Base-by-base conservation (phyloP, 2,113 vertebrate species). In the Xiphophorus maculatus region DNA sequence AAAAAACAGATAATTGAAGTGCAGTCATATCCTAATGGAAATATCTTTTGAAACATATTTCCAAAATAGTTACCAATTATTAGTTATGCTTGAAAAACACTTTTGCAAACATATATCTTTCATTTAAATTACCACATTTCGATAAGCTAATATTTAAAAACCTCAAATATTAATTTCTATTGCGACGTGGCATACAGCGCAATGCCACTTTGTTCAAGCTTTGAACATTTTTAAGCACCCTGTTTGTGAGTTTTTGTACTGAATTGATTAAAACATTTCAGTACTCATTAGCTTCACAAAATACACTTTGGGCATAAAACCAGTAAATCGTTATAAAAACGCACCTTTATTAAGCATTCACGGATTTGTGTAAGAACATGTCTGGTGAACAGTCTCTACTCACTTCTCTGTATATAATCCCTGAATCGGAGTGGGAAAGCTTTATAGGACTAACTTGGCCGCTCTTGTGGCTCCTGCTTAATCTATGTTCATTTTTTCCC, bases 401-500 rank as follows among this genome's bases (percentile, higher is more conserved):
- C 62, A 32, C 51, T 84, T 80, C 73, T 85, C 73, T 64, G 28
- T 62, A 40, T 73, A 73, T 86, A 91, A 91, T 89, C 88, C 85
- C 74, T 74, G 27, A 74, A 80, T 74, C 28, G 60, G 66, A 75
- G 69, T 62, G 65, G 78, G 75, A 80, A 69, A 86, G 88, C 89
- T 91, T 88, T 88, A 79, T 80, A 75, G 79, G 42, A 87, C 73
- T 73, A 71, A 91, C 82, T 88, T 80, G 75, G 71, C 79, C 64
- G 82, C 85, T 77, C 67, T 79, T 79, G 65, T 76, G 83, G 72
- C 87, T 89, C 79, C 83, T 72, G 58, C 62, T 87, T 84, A 88
- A 92, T 87, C 86, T 87, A 81, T 90, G 86, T 91, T 89, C 42
- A 15, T 75, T 89, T 84, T 83, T 77, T 90, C 13, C 79, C 74